Base-by-base conservation (phyloP, 2,888 invertebrate species). In the Agriopis aurantiaria region DNA sequence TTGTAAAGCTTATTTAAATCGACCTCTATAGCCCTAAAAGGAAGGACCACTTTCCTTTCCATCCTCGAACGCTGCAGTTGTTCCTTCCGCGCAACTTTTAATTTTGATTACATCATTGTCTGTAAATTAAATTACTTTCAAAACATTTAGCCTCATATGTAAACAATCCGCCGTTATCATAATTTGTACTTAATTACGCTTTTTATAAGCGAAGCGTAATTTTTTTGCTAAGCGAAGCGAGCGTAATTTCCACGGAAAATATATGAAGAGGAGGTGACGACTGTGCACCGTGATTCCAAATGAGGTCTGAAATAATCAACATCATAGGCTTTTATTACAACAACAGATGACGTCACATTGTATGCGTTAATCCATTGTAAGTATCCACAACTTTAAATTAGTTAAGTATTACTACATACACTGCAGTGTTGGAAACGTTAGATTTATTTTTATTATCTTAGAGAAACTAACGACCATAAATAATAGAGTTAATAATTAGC, bases 91-190 rank as follows among this genome's bases (percentile, higher is more conserved):
- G n/a, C 59, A 62, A 62, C 60, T 55, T 60, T 59, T 43, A 63
- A 64, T 41, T 55, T 59, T 65, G 59, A 69, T 60, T 43, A 56
- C 46, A 57, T 65, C 65, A 70, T 70, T 70, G 70, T 70, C 70
- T 70, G 70, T 55, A 70, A 66, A 70, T 70, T 59, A 62, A 66
- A 70, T 70, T 58, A 66, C 70, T 53, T 43, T 17, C 57, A 43
- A 66, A 65, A 66, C 53, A 61, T 69, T 56, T 61, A 33, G 57
- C 1, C 11, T 17, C 57, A 62, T 63, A 68, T 64, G 67, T 67
- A 71, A 71, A 64, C 68, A 64, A 71, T 68, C 57, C 43, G 17
- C 52, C 57, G 57, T 66, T 66, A 45, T 56, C 64, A 69, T 69
- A 53, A 69, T 69, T 14, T 53, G 48, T 45, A 41, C 45, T 70